Base-by-base conservation (phyloP, 2,888 invertebrate genomes). In the Sepioteuthis lessoniana region DNA sequence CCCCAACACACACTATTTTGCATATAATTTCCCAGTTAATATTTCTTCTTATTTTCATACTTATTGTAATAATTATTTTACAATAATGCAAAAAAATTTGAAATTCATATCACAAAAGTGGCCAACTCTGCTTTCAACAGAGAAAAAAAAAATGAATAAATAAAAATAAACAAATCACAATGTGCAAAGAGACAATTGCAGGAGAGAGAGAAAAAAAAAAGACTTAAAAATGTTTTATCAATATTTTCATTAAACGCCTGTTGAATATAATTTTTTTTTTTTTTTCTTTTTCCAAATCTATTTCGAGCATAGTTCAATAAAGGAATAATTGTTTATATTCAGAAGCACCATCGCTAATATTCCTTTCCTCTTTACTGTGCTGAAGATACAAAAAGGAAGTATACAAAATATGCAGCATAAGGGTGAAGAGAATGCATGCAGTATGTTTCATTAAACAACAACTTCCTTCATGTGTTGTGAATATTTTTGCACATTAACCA, bases 321-420 rank as follows among this genome's bases (percentile, higher is more conserved):
- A 55, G 55, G 55, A 55, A 55, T 55, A 55, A 55, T 35, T 76
- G 76, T 76, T 76, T 35, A 76, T 76, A 76, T 35, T 76, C 76
- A 76, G 76, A 76, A 76, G 76, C 76, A 76, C 76, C 76, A 76
- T 76, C n/a, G 76, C 76, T 76, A 76, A 76, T 76, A n/a, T 76
- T 76, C 76, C n/a, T 35, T 76, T 76, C n/a, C n/a, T 16, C n/a
- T 76, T 76, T 76, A n/a, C 3, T 35, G 76, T 76, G 76, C 76
- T 35, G 76, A 76, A 76, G 4, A 35, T 76, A 76, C 76, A 76
- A 76, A n/a, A 76, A 76, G 35, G 76, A 55, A 55, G 76, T 76
- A 76, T n/a, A 76, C 7, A 42, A 42, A 7, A 42, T 42, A 42
- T 42, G 42, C 42, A 55, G 55, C 55, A 55, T 28, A 55, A 28